Evolutionary conservation across 2,888 invertebrate species (phyloP).

Genomic region (Caenorhabditis japonica): DNA sequence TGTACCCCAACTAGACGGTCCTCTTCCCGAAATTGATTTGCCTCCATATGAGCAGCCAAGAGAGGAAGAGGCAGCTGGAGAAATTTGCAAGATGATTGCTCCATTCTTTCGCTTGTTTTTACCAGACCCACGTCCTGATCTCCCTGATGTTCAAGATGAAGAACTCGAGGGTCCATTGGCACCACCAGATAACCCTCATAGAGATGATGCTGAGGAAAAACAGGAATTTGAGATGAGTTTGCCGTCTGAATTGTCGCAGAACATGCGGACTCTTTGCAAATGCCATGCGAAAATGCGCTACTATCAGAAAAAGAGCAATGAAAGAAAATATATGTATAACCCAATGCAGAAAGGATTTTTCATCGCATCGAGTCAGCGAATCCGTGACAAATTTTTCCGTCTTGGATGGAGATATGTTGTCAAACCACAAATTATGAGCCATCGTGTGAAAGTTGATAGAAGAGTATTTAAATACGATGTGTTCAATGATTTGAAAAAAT

Average conservation of each 20-base stretch:
- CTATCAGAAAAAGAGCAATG: constrained; percentile 16
- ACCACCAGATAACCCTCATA: constrained; percentile 1
- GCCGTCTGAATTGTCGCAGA: neutral
- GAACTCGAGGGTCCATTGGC: neutral
- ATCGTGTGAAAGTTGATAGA: constrained; percentile 19
- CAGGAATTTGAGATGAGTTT: neutral
- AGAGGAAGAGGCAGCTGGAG: constrained; percentile 8
- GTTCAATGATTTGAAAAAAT: constrained; percentile 6
- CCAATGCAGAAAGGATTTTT: constrained; percentile 6
- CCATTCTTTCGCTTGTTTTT: constrained; percentile 44
- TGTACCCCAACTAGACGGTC: neutral
- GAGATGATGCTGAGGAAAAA: neutral
- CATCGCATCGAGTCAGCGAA: constrained; percentile 22
- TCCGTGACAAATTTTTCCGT: constrained; percentile 35
- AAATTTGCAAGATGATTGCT: constrained; percentile 29
- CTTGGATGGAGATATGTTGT: constrained; percentile 13
- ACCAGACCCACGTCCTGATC: constrained; percentile 29
- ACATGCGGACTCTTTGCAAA: constrained; percentile 29
- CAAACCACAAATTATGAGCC: constrained; percentile 16
- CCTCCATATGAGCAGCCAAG: constrained; percentile 16
- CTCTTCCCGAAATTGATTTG: constrained; percentile 12
- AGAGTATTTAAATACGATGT: neutral
- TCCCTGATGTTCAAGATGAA: neutral
- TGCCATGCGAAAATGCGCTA: constrained; percentile 33
- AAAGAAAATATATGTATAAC: constrained; percentile 22